phyloP scores from a whole-genome alignment of 1,140 invertebrate species.

The Cardiocondyla obscurior region DNA sequence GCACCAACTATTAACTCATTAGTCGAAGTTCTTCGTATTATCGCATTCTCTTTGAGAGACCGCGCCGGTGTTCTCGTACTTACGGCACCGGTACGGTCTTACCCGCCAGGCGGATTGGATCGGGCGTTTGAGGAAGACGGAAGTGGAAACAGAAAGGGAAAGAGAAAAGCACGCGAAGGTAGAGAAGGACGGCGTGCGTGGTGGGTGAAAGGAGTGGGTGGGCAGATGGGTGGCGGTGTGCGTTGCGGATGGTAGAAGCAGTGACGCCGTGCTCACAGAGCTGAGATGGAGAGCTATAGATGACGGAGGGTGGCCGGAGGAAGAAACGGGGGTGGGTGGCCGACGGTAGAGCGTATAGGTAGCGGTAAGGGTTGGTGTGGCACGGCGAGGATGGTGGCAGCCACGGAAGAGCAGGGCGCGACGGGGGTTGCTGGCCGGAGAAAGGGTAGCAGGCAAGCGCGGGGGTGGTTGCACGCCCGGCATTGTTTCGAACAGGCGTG shows the following conservation, averaged over 20 bases:
- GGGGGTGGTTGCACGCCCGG: conserved; percentile 77
- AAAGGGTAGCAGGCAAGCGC: conserved; percentile 65
- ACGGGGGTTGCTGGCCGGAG: conserved; percentile 53
- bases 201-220: conserved; percentile 8
- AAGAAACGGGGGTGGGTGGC: conserved; percentile 58
- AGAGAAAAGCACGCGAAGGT: conserved; percentile 5
- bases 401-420: conserved; percentile 43
- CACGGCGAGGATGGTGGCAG: conserved; percentile 57
- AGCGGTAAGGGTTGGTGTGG: conserved; percentile 61
- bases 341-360: conserved; percentile 55
- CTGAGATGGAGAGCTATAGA: conserved; percentile 28
- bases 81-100: conserved; percentile 53
- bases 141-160: conserved; percentile 64
- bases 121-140: conserved; percentile 57
- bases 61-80: conserved; percentile 73
- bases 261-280: conserved; percentile 46
- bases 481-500: conserved; percentile 81
- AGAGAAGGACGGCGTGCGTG: conserved; percentile 12
- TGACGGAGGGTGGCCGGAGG: conserved; percentile 58
- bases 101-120: conserved; percentile 65
- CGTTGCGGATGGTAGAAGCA: conserved; percentile 51
- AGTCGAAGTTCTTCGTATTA: conserved; percentile 82
- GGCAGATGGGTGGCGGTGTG: conserved; percentile 7
- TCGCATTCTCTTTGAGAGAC: conserved; percentile 83
- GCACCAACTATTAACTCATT: conserved; percentile 83